Base-by-base conservation (phyloP, 2,888 invertebrate genomes). In the Agonopterix subpropinquella region DNA sequence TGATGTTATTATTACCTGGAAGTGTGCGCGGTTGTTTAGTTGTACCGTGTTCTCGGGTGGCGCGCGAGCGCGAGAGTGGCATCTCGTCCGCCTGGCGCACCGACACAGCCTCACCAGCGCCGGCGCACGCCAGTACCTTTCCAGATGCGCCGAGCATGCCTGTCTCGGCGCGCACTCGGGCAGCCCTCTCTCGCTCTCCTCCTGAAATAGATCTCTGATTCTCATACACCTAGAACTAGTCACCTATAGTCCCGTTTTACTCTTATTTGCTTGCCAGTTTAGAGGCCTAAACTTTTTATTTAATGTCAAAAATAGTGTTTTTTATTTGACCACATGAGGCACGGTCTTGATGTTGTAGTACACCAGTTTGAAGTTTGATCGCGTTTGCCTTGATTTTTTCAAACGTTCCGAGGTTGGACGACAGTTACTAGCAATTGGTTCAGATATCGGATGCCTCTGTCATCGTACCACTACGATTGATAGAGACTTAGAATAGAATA, bases 81-180 rank as follows among this genome's bases (percentile, higher is more conserved):
- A 82, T 51, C 71, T 75, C 53, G 62, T 77, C 7, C 90, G 85
- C 11, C 86, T 86, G 39, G 87, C 77, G 73, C 93, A 93, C 47
- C 90, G 89, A 56, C 92, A 93, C 47, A 92, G 76, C 10, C 92
- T 83, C 70, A 92, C 85, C 0, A 91, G 88, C 52, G 91, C 87
- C 28, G 83, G 74, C 43, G 89, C 79, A 47, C 89, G 78, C 92
- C 92, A 92, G 74, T 89, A 89, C 44, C 91, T 80, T 61, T 68
- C 72, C 59, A 91, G 71, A 56, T 90, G 72, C 52, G 90, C 85
- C 46, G 89, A 87, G 68, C 92, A 92, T 39, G 89, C 90, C 51
- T 80, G 86, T 9, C 81, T 76, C 51, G 53, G 59, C 7, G 53
- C 60, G 65, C 92, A 93, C 36, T 72, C 62, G 1, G 88, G 82